Percentiles rank a stretch among this genome's conserved stretches.
phyloP scores from a whole-genome alignment of 2,888 invertebrate species.

The Amblyjoppa fuscipennis region DNA sequence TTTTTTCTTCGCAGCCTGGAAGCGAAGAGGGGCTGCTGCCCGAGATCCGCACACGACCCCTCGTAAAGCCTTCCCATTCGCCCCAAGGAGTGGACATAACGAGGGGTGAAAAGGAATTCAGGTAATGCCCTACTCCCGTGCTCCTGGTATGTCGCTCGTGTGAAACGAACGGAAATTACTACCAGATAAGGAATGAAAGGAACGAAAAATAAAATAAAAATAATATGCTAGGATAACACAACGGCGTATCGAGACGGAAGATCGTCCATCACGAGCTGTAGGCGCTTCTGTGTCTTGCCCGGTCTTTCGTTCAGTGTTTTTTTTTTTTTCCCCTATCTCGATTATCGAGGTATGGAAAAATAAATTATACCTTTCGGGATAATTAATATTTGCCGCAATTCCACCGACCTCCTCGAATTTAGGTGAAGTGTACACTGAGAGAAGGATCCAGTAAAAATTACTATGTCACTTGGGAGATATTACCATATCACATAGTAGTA shows the following conservation, averaged over 20 bases:
- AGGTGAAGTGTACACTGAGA: too few species aligned
- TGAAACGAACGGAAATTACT: constrained; percentile 35
- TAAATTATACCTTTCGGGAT: neutral
- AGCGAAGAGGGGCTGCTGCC: constrained; percentile 1
- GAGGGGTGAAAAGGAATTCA: constrained; percentile 64
- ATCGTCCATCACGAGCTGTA: constrained; percentile 39
- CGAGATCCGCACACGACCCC: constrained; percentile 24
- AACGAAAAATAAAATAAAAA: constrained; percentile 10
- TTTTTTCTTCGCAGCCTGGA: constrained; percentile 1
- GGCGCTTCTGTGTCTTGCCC: constrained; percentile 1
- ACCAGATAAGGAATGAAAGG: constrained; percentile 31
- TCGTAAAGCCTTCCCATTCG: constrained; percentile 44
- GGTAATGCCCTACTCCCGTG: constrained; percentile 48
- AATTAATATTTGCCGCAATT: neutral
- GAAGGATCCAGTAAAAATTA: too few species aligned
- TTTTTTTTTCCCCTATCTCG: constrained; percentile 17
- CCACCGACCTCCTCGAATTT: neutral
- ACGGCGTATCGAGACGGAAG: constrained; percentile 9
- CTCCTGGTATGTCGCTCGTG: constrained; percentile 19
- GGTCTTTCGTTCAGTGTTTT: constrained; percentile 30
- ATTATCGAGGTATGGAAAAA: neutral
- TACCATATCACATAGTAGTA: too few species aligned
- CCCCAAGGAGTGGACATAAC: constrained; percentile 55
- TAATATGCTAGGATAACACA: neutral
- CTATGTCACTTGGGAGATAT: too few species aligned